A percentile compares a stretch with the other conserved stretches of the same genome.
Evolutionary conservation across 2,113 vertebrate genomes (phyloP).

Genomic region (Equus quagga): DNA sequence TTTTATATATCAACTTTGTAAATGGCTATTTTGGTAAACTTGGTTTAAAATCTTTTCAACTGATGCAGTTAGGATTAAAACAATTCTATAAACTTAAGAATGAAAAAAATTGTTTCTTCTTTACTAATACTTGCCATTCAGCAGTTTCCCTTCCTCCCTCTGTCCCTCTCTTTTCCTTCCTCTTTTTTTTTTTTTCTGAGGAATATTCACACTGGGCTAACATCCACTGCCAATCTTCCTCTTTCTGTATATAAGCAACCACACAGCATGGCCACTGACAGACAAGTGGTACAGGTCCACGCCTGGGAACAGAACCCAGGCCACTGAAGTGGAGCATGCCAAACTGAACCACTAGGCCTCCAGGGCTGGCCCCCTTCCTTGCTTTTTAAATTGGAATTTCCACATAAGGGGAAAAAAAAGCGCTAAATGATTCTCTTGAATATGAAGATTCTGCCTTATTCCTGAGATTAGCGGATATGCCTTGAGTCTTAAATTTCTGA

Average conservation of each 20-base stretch:
- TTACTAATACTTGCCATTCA: background rate
- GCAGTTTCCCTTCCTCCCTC: background rate
- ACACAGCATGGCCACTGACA: too few species aligned
- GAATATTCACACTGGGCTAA: too few species aligned
- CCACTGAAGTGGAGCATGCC: too few species aligned
- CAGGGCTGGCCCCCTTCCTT: background rate
- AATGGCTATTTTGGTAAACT: background rate
- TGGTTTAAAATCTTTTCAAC: background rate
- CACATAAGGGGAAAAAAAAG: background rate
- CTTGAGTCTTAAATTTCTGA: background rate
- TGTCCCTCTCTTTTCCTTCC: rapidly evolving
- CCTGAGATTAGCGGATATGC: background rate
- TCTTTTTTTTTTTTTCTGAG: too few species aligned
- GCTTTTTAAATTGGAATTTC: background rate
- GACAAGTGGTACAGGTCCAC: too few species aligned
- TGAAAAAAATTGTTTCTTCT: background rate
- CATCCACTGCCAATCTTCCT: too few species aligned
- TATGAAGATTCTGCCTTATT: background rate
- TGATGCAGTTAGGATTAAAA: background rate
- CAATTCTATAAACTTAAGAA: background rate
- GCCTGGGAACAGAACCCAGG: too few species aligned
- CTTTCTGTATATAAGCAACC: too few species aligned
- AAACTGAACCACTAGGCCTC: too few species aligned
- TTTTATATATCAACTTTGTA: background rate
- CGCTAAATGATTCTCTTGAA: background rate